Percentiles rank a stretch among this genome's conserved stretches.
Conservation (phyloP, 2,113 vertebrate genomes). For the Martes martes region DNA sequence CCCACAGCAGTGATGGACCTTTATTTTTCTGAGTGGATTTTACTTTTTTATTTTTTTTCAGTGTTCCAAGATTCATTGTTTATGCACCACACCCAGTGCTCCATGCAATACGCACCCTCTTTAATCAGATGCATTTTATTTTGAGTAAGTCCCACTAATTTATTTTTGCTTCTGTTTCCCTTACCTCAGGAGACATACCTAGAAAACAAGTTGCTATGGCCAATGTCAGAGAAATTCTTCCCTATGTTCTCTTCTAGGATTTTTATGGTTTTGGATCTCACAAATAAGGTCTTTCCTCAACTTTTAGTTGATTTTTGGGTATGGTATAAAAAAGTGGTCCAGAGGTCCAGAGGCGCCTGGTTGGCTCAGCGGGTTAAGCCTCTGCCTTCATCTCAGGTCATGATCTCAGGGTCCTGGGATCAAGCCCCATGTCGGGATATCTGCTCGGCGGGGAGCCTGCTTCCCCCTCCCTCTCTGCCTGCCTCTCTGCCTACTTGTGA, state of each 20-base stretch:
- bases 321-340: background rate
- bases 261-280: background rate
- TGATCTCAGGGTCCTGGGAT: no score
- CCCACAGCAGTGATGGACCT: background rate
- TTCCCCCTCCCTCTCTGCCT: no score
- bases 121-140: background rate
- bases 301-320: background rate
- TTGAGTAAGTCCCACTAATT: background rate
- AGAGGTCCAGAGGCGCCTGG: background rate
- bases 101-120: no score
- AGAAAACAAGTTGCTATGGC: background rate
- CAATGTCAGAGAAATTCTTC: background rate
- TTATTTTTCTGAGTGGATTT: slow-evolving; percentile 5
- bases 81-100: no score
- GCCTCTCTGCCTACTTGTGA: no score
- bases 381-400: no score
- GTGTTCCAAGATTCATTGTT: no score
- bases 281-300: background rate
- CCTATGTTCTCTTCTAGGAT: background rate
- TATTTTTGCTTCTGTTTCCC: background rate
- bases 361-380: no score
- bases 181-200: background rate
- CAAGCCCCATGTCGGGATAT: no score
- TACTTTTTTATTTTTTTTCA: background rate
- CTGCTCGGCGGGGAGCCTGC: no score